These are phyloP conservation scores for Ypsolopha sequella DNA, from an alignment of 2,888 invertebrate genomes.

Conservation along the genomic window DNA sequence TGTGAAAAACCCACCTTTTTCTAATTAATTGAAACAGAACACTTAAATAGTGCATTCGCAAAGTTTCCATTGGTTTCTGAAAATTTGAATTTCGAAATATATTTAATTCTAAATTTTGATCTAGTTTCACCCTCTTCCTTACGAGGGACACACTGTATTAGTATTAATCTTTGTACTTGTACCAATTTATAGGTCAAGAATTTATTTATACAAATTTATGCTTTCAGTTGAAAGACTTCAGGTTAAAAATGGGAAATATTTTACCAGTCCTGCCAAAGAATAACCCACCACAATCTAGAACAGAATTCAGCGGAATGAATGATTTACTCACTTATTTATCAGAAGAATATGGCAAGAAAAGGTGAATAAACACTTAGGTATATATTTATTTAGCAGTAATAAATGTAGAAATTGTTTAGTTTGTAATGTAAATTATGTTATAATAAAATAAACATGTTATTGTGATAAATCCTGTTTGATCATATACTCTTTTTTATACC, in stretches of 20 bases:
- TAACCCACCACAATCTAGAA: constrained; percentile 83
- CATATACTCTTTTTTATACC: constrained; percentile 83
- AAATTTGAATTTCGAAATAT: too few species aligned
- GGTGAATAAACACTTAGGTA: constrained; percentile 19
- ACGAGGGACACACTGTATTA: too few species aligned
- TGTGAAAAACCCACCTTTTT: too few species aligned
- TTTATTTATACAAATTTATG: constrained; percentile 6
- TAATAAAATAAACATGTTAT: constrained; percentile 11
- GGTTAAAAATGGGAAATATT: constrained; percentile 80
- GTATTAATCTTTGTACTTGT: too few species aligned
- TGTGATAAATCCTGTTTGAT: constrained; percentile 86
- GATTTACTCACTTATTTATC: constrained; percentile 86
- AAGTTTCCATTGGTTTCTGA: too few species aligned
- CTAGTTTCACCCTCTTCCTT: too few species aligned
- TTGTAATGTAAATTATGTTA: too few species aligned
- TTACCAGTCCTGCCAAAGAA: constrained; percentile 84
- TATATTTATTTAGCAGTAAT: constrained; percentile 1
- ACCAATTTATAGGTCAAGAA: not conserved
- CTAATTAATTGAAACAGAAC: too few species aligned
- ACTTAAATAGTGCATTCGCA: too few species aligned
- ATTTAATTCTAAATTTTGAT: too few species aligned
- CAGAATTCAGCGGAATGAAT: constrained; percentile 87
- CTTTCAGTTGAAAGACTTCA: constrained; percentile 84
- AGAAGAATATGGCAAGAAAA: constrained; percentile 60
- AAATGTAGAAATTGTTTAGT: not conserved